Base-by-base conservation (phyloP, 2,113 vertebrate genomes). In the Epinephelus cyanopodus region DNA sequence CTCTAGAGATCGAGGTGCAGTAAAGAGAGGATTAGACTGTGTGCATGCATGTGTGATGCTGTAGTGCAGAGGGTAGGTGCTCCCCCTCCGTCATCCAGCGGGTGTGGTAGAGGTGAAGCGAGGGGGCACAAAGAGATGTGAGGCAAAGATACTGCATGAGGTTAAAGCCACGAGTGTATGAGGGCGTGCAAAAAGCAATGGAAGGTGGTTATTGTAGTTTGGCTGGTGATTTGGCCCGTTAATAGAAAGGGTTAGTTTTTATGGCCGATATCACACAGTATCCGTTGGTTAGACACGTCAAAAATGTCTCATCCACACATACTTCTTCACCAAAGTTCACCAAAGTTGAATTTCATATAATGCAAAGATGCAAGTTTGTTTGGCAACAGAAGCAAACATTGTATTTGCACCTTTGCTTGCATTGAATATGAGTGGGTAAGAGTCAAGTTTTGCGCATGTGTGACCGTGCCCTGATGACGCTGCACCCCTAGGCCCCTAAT, bases 1-100 rank as follows among this genome's bases (percentile, higher is more conserved):
- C 94, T 29, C 89, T 99, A 71, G 92, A 94, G 87, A 96, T 99
- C 0, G 97, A 99, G 98, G 93, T 93, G 68, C 53, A 42, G 14
- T 58, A 7, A 10, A 42, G n/a, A 18, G 29, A 61, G 21, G 29
- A 27, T 6, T 68, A 13, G 13, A 47, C 19, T 61, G 21, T 62
- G 27, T 76, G 29, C 53, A 37, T 50, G 23, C 3, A 15, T n/a
- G 45, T 57, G 25, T 63, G 50, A 71, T 58, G 27, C 25, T 25
- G 19, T 42, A 17, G 42, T 39, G n/a, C 27, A 65, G 58, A 52
- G 2, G 73, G 3, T 9, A 52, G 45, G 9, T 2, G 23, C 21
- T 17, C 67, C 50, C 23, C 52, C 13, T 29, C 29, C 29, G 29
- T 29, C 29, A 0, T 29, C 18, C 23, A 50, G 25, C 3, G 10